Evolutionary conservation across 2,113 vertebrate species (phyloP).

Genomic region (Tringa solitaria): DNA sequence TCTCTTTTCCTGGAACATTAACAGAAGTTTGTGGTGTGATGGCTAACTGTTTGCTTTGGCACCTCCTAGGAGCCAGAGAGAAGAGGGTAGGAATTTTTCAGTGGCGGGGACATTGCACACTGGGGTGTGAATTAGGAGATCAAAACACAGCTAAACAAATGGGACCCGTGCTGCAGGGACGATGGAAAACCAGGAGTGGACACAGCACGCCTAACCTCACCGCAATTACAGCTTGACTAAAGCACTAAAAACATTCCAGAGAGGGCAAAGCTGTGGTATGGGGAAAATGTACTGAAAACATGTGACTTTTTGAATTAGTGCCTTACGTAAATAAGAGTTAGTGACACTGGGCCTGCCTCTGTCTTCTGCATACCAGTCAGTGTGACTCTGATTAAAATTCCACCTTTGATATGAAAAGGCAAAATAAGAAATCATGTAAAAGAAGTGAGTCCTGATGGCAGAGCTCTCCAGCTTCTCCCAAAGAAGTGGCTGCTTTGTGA

Average conservation of each 20-base stretch:
- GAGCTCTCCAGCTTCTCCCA: neutral
- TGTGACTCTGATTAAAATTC: neutral
- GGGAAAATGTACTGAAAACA: neutral
- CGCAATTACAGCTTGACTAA: neutral
- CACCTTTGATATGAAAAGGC: neutral
- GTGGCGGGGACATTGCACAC: neutral
- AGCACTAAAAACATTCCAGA: neutral
- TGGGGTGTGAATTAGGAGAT: slow-evolving; percentile 49
- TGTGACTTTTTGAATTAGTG: neutral
- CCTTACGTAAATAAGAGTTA: neutral
- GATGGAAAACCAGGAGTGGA: slow-evolving; percentile 21
- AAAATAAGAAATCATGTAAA: neutral
- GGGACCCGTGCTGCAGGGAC: neutral
- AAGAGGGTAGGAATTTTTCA: slow-evolving; percentile 53
- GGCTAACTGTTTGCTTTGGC: slow-evolving; percentile 52
- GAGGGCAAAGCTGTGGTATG: neutral
- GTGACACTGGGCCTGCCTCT: neutral
- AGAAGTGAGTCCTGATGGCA: neutral
- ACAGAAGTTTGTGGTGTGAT: slow-evolving; percentile 56
- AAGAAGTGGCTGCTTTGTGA: neutral
- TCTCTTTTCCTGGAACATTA: slow-evolving; percentile 52
- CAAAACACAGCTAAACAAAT: slow-evolving; percentile 56
- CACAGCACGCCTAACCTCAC: neutral
- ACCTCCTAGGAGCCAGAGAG: slow-evolving; percentile 35
- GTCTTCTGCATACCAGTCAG: neutral